A percentile compares a stretch with the other conserved stretches of the same genome.
phyloP scores from a whole-genome alignment of 2,888 invertebrate species.

The Cetonia aurata region DNA sequence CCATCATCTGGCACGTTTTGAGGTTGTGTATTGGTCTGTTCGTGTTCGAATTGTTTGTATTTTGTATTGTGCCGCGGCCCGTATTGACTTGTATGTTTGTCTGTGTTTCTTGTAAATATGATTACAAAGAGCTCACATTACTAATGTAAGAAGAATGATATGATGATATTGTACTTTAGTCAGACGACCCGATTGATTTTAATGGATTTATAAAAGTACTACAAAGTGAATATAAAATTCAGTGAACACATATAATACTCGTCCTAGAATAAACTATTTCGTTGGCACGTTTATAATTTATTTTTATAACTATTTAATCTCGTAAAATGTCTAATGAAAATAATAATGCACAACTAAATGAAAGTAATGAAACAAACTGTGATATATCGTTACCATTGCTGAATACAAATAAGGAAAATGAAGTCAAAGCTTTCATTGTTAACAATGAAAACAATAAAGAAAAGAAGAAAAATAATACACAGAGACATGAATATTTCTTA shows the following conservation, averaged over 20 bases:
- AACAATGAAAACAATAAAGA: constrained; percentile 1
- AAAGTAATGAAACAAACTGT: constrained; percentile 27
- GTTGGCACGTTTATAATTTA: constrained; percentile 22
- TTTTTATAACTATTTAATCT: constrained; percentile 13
- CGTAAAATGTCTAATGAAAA: constrained; percentile 27
- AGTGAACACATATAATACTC: neutral
- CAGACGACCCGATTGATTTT: no score
- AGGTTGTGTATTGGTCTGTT: no score
- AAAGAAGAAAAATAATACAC: neutral
- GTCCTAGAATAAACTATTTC: constrained; percentile 5
- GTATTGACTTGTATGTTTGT: no score
- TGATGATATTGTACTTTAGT: no score
- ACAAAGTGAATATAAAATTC: neutral
- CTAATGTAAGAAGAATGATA: no score
- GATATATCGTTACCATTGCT: constrained; percentile 39
- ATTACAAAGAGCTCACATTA: no score
- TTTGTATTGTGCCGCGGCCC: no score
- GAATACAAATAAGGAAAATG: neutral
- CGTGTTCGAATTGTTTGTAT: no score
- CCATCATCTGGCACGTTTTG: no score
- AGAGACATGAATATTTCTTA: constrained; percentile 31
- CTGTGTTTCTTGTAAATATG: no score
- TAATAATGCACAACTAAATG: constrained; percentile 16
- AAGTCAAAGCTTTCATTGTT: constrained; percentile 9
- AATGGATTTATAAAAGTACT: neutral